Conservation (phyloP, 2,888 invertebrate genomes). For the Mycalesis mineus region DNA sequence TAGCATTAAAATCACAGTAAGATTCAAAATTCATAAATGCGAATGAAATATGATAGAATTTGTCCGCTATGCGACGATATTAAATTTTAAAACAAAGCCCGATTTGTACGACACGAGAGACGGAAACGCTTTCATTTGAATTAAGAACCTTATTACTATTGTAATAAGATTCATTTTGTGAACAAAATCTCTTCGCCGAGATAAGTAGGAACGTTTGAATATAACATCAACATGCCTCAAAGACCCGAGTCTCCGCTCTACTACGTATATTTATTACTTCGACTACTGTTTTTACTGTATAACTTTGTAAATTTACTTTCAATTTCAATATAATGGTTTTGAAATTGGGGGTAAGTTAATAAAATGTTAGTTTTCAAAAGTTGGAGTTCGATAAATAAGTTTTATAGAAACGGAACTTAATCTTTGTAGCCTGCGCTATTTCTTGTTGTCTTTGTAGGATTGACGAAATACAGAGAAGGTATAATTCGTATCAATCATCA, state of each 20-base stretch:
- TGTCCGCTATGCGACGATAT: conserved; percentile 13
- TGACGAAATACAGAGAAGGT: too few relatives aligned
- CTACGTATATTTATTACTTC: neutral
- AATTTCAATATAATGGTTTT: neutral
- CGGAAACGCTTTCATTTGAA: neutral
- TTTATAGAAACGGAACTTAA: too few relatives aligned
- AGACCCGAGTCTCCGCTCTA: neutral
- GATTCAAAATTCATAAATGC: neutral
- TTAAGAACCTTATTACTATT: neutral
- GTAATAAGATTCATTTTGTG: neutral
- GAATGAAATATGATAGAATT: neutral
- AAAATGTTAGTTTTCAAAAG: too few relatives aligned
- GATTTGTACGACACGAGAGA: neutral
- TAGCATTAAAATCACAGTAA: too few relatives aligned
- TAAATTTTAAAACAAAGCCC: conserved; percentile 13
- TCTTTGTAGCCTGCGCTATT: too few relatives aligned
- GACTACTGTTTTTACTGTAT: neutral
- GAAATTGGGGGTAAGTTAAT: neutral
- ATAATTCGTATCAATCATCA: too few relatives aligned
- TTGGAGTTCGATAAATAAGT: too few relatives aligned
- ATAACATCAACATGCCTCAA: neutral
- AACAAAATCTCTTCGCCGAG: neutral
- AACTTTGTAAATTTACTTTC: neutral
- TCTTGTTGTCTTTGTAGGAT: too few relatives aligned
- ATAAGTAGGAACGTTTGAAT: neutral